phyloP scores from a whole-genome alignment of 2,797 vertebrate species.

The Anguilla marmorata region DNA sequence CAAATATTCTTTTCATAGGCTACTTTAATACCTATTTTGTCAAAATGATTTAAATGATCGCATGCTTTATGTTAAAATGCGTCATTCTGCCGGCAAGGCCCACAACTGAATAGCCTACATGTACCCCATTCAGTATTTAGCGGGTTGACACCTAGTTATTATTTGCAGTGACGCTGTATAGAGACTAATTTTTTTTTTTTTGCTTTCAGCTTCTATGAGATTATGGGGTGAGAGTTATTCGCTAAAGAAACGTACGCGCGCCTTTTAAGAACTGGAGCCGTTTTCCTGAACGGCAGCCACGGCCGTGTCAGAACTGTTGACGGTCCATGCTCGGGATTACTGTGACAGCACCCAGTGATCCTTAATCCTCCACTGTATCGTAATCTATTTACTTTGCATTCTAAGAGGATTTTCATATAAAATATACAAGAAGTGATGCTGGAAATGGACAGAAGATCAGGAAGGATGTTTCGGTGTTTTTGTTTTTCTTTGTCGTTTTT shows the following conservation, averaged over 20 bases:
- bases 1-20: background rate
- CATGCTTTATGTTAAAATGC: too few relatives aligned
- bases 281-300: slow-evolving; percentile 69
- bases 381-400: slow-evolving; percentile 85
- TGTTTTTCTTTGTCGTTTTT: slow-evolving; percentile 56
- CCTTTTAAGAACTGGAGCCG: slow-evolving; percentile 59
- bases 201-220: background rate
- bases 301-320: slow-evolving; percentile 77
- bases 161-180: background rate
- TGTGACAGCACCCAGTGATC: slow-evolving; percentile 80
- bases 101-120: background rate
- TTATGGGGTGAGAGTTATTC: slow-evolving; percentile 55
- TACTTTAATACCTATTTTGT: background rate
- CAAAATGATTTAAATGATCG: background rate
- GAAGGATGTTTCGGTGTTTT: slow-evolving; percentile 53
- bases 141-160: background rate
- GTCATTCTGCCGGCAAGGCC: background rate
- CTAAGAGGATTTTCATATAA: slow-evolving; percentile 82
- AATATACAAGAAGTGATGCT: slow-evolving; percentile 75
- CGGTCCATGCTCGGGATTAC: slow-evolving; percentile 82
- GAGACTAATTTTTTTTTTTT: background rate
- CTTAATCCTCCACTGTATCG: slow-evolving; percentile 83
- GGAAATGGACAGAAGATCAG: slow-evolving; percentile 68
- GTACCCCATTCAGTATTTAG: background rate
- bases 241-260: slow-evolving; percentile 52